A percentile compares a stretch with the other conserved stretches of the same genome.
These are phyloP conservation scores for Pogona vitticeps DNA, from an alignment of 2,113 vertebrate genomes.

Conservation along the genomic window DNA sequence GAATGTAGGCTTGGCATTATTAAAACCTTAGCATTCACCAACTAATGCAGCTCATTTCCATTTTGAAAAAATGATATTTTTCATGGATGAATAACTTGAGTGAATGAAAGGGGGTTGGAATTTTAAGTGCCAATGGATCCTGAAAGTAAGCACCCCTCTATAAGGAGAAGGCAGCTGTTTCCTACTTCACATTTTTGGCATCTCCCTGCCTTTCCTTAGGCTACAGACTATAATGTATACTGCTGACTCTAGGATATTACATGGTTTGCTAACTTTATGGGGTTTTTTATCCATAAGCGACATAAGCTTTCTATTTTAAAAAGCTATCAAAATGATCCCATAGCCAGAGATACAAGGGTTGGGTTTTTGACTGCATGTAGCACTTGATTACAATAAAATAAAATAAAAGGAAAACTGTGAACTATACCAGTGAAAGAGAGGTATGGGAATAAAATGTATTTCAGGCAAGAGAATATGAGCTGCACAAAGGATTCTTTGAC, in stretches of 20 bases:
- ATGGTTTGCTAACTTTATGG: slow-evolving; percentile 9
- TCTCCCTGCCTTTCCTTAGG: neutral
- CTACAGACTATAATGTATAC: slow-evolving; percentile 16
- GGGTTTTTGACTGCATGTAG: neutral
- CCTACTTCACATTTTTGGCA: neutral
- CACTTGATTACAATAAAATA: slow-evolving; percentile 27
- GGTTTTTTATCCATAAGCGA: neutral
- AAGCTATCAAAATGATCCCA: neutral
- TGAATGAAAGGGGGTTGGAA: neutral
- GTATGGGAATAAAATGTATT: neutral
- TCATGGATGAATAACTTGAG: neutral
- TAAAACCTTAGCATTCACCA: too few species aligned
- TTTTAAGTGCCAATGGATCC: neutral
- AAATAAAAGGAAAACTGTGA: neutral
- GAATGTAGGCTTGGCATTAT: too few species aligned
- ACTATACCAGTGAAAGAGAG: slow-evolving; percentile 17
- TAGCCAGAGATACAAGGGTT: neutral
- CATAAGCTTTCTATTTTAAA: slow-evolving; percentile 17
- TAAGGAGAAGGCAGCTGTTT: neutral
- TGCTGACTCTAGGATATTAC: neutral
- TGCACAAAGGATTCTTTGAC: slow-evolving; percentile 25
- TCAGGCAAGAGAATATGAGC: neutral
- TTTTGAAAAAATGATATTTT: neutral
- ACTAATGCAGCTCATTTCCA: neutral
- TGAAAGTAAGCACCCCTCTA: neutral